Evolutionary conservation across 1,140 invertebrate species (phyloP), one percentile per base, ranked within the genome.

Genomic region (Drosophila insularis): DNA sequence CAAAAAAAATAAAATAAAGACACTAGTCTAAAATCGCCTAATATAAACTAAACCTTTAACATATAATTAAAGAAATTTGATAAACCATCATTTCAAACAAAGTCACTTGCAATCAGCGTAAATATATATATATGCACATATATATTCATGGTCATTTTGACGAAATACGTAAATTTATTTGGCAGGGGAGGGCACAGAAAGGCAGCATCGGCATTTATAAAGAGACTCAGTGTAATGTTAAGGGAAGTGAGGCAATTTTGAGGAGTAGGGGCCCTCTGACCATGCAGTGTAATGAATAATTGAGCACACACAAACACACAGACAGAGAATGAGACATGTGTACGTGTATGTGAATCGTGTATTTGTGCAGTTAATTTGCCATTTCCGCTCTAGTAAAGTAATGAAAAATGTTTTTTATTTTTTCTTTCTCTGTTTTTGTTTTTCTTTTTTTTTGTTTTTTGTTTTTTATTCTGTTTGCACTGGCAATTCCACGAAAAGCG

Each of bases 291-390:
- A 89, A 82, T 84, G 84, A 89, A 89, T 84, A 87, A 87, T 89
- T 89, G 73, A 89, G 80, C 75, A 72, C 69, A 79, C 61, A 68
- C 50, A 58, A 68, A 72, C 10, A 73, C 23, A 60, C 37, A n/a
- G n/a, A n/a, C n/a, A 68, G 14, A 67, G 27, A 64, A 31, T 37
- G 27, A 64, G 43, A 60, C 56, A 56, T 50, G 37, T 64, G 60
- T 68, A 39, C 59, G 46, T 56, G 55, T 14, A 27, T 63, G 46
- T 61, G 55, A 35, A 13, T 66, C 32, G 56, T 87, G 76, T 89
- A 78, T 87, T 87, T 87, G 84, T 84, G 84, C 84, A 87, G 80
- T 89, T 89, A 89, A 89, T 89, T 89, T 89, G 84, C 80, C 84
- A 89, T 89, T 89, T 89, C 84, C 84, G 84, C 84, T 78, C 74